Evolutionary conservation across 23 tunicate genomes (phyloP).

Genomic region (Aplidium turbinatum): DNA sequence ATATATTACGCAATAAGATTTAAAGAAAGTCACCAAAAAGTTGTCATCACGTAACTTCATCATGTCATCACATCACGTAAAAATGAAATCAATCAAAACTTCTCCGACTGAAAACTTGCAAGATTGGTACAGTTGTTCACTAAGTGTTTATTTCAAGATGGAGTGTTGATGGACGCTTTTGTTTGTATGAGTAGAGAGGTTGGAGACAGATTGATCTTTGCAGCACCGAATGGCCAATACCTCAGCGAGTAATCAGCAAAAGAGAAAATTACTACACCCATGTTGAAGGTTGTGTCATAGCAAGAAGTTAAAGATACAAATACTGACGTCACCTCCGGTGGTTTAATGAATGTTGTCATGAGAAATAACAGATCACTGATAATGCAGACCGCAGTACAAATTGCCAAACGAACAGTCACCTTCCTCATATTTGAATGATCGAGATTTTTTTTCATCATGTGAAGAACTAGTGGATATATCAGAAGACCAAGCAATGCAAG

Average conservation of each 20-base stretch:
- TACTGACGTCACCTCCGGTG: constrained; percentile 1
- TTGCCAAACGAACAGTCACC: constrained; percentile 3
- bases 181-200: no score
- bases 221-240: no score
- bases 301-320: constrained; percentile 15
- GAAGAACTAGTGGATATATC: constrained; percentile 5
- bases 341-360: not conserved
- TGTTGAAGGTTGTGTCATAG: constrained; percentile 22
- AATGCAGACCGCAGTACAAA: constrained; percentile 26
- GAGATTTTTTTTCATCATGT: not conserved
- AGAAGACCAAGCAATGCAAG: constrained; percentile 14
- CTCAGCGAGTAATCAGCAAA: constrained; percentile 21
- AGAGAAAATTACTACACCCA: constrained; percentile 1
- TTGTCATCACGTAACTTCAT: no score
- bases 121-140: no score
- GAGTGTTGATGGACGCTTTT: no score
- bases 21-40: no score
- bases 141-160: no score
- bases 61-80: no score
- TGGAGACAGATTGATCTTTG: no score
- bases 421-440: not conserved
- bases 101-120: no score
- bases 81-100: no score
- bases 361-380: constrained; percentile 22
- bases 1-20: no score